Percentiles rank a stretch among this genome's conserved stretches.
These are phyloP conservation scores for Ceratina japonica DNA, from an alignment of 1,140 invertebrate species.

Conservation along the genomic window DNA sequence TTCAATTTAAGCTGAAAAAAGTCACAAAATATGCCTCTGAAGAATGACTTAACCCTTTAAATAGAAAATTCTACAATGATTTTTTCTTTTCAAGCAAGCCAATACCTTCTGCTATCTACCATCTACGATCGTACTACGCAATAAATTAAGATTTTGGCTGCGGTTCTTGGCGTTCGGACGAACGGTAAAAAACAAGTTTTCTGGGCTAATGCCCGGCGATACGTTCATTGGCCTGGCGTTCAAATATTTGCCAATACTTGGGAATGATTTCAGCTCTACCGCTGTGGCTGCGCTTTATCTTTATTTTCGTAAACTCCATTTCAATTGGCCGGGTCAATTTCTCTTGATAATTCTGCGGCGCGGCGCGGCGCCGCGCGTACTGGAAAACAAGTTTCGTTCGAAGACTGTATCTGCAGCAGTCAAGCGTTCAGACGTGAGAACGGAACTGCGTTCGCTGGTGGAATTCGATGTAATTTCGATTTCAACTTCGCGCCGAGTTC, in stretches of 20 bases:
- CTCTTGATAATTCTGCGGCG: not conserved
- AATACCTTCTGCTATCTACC: not conserved
- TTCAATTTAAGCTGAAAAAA: no score
- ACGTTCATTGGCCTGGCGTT: not conserved
- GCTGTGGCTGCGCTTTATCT: not conserved
- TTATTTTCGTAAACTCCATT: not conserved
- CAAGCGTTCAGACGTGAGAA: not conserved
- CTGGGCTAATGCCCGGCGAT: not conserved
- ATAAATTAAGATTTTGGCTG: not conserved
- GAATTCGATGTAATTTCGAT: slow-evolving; percentile 19
- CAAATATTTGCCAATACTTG: not conserved
- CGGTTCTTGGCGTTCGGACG: not conserved
- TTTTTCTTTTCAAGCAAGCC: not conserved
- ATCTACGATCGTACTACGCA: not conserved
- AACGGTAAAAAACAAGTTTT: not conserved
- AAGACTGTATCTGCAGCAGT: slow-evolving; percentile 1
- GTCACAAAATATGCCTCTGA: no score
- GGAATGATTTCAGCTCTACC: not conserved
- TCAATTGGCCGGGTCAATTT: slow-evolving; percentile 6
- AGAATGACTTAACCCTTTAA: no score
- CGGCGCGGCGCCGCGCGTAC: no score
- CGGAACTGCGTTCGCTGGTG: not conserved
- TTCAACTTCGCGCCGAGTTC: not conserved
- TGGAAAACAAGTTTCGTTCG: slow-evolving; percentile 10
- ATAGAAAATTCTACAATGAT: not conserved